Evolutionary conservation across 2,888 invertebrate genomes (phyloP), one percentile per base, ranked within the genome.

Genomic region (Eledona agricola): DNA sequence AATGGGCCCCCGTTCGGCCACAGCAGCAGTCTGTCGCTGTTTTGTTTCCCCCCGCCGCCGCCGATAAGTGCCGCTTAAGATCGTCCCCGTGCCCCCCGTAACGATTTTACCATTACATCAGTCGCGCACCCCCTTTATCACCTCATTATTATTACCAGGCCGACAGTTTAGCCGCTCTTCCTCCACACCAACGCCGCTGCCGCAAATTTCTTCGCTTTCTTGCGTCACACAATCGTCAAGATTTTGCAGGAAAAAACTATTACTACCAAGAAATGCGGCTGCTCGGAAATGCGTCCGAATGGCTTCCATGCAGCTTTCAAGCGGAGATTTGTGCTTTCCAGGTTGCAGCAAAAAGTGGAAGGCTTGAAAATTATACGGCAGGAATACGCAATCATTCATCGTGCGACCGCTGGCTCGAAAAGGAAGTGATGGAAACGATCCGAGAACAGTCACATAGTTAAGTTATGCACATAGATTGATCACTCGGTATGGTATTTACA

Each of bases 1-100:
- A 85, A 85, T 85, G 83, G 84, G 80, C 42, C 57, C n/a, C 63
- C 66, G 66, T 62, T 70, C 63, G 71, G 67, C 67, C 69, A 67
- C 63, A 67, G 67, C 65, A 63, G 73, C 74, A 54, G 72, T 75
- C 76, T 75, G 67, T 74, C 68, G 66, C 67, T 62, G 58, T 61
- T 60, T 58, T 61, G 53, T 57, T 54, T 60, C 58, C 59, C 51
- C 47, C 60, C 50, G 60, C 64, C 63, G 56, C 63, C 62, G 59
- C 61, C 66, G 65, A 68, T 68, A 68, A 67, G 62, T 66, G 66
- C 63, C 65, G 66, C 61, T 67, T 64, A 65, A 67, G 63, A 65
- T 66, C 63, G 61, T 29, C 54, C 50, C 31, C 25, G 15, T 11
- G 19, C 37, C 43, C 54, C 62, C 58, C 59, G 55, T 61, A 65